These are phyloP conservation scores for Bombus confusus DNA, from an alignment of 1,140 invertebrate genomes.

Conservation along the genomic window DNA sequence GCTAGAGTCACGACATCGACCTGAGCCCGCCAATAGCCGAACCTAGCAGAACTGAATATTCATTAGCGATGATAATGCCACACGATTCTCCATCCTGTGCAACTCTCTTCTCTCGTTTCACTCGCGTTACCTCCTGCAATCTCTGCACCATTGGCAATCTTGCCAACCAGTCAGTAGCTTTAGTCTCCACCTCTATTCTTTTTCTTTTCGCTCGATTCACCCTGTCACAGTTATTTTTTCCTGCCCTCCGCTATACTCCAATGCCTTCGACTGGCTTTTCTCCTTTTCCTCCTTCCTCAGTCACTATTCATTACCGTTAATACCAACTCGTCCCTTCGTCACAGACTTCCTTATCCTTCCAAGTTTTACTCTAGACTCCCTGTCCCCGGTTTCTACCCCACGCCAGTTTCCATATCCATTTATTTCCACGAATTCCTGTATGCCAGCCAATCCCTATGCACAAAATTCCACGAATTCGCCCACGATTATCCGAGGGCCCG, in stretches of 20 bases:
- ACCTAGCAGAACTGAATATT: constrained; percentile 78
- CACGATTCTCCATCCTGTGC: constrained; percentile 52
- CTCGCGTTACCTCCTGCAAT: constrained; percentile 9
- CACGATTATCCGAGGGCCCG: constrained; percentile 25
- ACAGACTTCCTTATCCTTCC: not conserved
- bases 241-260: not conserved
- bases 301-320: constrained; percentile 33
- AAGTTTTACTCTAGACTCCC: not conserved
- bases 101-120: not conserved
- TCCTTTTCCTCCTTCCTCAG: not conserved
- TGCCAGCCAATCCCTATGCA: constrained; percentile 22
- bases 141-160: constrained; percentile 17
- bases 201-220: constrained; percentile 5
- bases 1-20: constrained; percentile 69
- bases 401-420: constrained; percentile 26
- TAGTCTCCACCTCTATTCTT: not conserved
- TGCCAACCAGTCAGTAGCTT: not conserved
- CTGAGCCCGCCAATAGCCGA: constrained; percentile 68
- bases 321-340: not conserved
- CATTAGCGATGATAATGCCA: constrained; percentile 79
- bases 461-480: not conserved
- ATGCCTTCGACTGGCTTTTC: not conserved
- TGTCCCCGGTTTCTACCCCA: too few relatives aligned
- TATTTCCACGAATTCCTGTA: constrained; percentile 30
- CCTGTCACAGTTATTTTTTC: constrained; percentile 35